These are phyloP conservation scores for Eriosoma lanigerum DNA, from an alignment of 1,140 invertebrate species.

Conservation along the genomic window DNA sequence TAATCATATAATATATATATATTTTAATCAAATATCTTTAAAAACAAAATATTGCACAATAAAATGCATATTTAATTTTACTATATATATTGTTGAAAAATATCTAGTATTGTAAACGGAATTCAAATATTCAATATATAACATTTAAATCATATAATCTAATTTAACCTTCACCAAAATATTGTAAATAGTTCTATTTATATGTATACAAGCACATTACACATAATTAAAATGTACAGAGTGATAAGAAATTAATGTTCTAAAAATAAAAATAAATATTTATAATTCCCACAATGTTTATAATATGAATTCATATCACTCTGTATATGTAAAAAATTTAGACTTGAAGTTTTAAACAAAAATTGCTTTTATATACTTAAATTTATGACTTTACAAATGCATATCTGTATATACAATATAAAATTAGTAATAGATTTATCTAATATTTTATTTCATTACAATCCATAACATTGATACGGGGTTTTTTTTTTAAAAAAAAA, in stretches of 20 bases:
- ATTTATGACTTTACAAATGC: conserved; percentile 36
- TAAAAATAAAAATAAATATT: neutral
- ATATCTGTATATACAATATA: conserved; percentile 13
- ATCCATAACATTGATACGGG: conserved; percentile 39
- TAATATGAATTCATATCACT: too few species aligned
- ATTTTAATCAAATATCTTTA: neutral
- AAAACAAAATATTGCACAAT: conserved; percentile 23
- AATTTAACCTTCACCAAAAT: conserved; percentile 38
- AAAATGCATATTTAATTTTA: neutral
- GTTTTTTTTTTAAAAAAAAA: conserved; percentile 27
- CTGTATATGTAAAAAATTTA: neutral
- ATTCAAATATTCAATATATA: conserved; percentile 7
- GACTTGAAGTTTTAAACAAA: neutral
- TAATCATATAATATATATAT: conserved; percentile 12
- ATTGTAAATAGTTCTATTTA: conserved; percentile 10
- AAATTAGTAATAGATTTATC: conserved; percentile 39
- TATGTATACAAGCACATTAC: neutral
- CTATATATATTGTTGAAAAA: conserved; percentile 5
- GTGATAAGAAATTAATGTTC: neutral
- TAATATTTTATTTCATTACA: conserved; percentile 24
- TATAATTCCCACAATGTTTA: too few species aligned
- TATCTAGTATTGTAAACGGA: neutral
- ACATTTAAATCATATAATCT: conserved; percentile 42
- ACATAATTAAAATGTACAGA: neutral
- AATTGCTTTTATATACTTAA: conserved; percentile 27